Evolutionary conservation across 2,797 vertebrate species (phyloP).

Genomic region (Otolemur crassicaudatus): DNA sequence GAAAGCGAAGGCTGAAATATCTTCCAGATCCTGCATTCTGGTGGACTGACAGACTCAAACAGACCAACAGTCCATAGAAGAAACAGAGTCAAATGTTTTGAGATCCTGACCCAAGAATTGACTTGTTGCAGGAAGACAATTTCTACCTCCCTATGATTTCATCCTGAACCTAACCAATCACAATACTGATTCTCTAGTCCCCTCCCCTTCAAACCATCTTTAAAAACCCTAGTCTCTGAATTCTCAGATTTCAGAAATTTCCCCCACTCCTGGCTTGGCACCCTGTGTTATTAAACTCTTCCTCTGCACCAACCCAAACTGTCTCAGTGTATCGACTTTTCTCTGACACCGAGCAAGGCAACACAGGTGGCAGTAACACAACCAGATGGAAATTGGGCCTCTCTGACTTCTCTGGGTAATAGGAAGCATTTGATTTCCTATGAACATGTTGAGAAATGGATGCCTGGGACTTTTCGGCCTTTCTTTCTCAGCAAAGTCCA

Average conservation of each 20-base stretch:
- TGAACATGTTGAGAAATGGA: slow-evolving; percentile 28
- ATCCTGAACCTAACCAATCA: not conserved
- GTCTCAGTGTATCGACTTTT: not conserved
- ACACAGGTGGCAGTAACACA: not conserved
- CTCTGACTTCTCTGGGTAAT: slow-evolving; percentile 9
- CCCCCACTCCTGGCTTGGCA: not conserved
- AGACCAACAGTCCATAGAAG: not conserved
- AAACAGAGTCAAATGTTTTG: not conserved
- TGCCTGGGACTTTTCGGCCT: slow-evolving; percentile 5
- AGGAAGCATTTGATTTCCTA: slow-evolving; percentile 30
- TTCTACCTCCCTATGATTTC: not conserved
- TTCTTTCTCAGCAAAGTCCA: slow-evolving; percentile 55
- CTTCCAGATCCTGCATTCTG: not conserved
- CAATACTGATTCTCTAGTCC: not conserved
- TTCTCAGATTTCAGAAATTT: not conserved
- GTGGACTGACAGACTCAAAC: not conserved
- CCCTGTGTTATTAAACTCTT: not conserved
- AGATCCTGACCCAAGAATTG: not conserved
- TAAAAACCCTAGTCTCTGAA: not conserved
- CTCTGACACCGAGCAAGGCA: not conserved
- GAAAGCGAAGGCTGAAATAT: not conserved
- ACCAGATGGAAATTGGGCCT: not conserved
- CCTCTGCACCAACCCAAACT: not conserved
- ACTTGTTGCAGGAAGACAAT: not conserved
- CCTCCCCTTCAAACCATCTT: not conserved